Evolutionary conservation across 2,888 invertebrate species (phyloP), one percentile per base, ranked within the genome.

Genomic region (Chouioia cunea): DNA sequence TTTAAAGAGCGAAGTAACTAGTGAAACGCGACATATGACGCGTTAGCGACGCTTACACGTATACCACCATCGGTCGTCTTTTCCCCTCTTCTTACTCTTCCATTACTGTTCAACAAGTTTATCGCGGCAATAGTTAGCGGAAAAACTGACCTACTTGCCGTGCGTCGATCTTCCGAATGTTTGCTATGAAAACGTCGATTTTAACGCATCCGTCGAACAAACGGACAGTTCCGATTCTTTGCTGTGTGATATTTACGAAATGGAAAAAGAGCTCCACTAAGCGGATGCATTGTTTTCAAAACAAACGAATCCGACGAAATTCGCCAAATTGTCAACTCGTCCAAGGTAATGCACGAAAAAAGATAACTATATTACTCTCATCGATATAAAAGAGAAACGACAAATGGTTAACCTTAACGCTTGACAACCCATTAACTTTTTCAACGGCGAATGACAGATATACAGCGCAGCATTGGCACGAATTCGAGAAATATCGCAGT

Each of bases 221-320:
- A 23, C 15, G 10, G 20, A 16, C 36, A 56, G 36, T 56, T 65
- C 58, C 27, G 65, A 65, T 50, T 52, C 36, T 36, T 6, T 23
- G 59, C 47, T 47, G 43, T 20, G 53, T 46, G 58, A 54, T 67
- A 46, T 54, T 67, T 60, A 67, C 54, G 54, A n/a, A 27, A 47
- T 46, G 36, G 47, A 12, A n/a, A 15, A 10, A 27, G 20, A 22
- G 20, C 18, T 36, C 12, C 4, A 16, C 12, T 18, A 52, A 46
- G 14, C 4, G 48, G 59, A 47, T 58, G 36, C 36, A 36, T 16
- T 58, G 44, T 58, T 65, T 50, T 43, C 58, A 46, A 50, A 23
- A 65, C 44, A 44, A 58, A 58, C 43, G 50, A 47, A 20, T 50
- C 12, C 10, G 6, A 36, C 36, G 36, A 6, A 36, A 36, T 12